These are phyloP conservation scores for Notodromas monacha DNA, from an alignment of 2,888 invertebrate species.

Conservation along the genomic window DNA sequence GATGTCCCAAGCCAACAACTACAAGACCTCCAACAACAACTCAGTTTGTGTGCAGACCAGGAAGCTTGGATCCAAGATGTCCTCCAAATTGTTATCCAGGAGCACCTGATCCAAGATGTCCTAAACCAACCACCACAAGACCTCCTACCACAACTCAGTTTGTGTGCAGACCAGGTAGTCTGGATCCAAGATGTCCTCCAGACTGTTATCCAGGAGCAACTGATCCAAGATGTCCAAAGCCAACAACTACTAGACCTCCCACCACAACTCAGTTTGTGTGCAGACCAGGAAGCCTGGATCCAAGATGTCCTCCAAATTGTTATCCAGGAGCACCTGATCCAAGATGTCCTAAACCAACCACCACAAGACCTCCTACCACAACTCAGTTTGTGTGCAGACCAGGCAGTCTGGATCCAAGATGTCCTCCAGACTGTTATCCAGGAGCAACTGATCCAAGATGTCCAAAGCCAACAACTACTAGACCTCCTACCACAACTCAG, in stretches of 20 bases:
- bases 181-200: constrained; percentile 1
- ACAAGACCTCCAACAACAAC: not conserved
- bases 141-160: not conserved
- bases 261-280: not conserved
- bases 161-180: constrained; percentile 1
- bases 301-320: constrained; percentile 1
- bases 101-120: not conserved
- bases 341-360: constrained; percentile 4
- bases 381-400: constrained; percentile 1
- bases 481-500: not conserved
- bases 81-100: not conserved
- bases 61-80: constrained; percentile 4
- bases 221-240: constrained; percentile 1
- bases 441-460: constrained; percentile 1
- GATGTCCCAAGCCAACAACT: constrained; percentile 4
- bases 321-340: not conserved
- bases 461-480: not conserved
- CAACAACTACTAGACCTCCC: constrained; percentile 2
- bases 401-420: constrained; percentile 1
- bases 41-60: constrained; percentile 1
- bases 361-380: not conserved
- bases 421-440: constrained; percentile 4
- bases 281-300: constrained; percentile 1
- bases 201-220: not conserved
- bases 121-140: constrained; percentile 1